Conservation (phyloP, 2,797 vertebrate species). For the Nasua narica region DNA sequence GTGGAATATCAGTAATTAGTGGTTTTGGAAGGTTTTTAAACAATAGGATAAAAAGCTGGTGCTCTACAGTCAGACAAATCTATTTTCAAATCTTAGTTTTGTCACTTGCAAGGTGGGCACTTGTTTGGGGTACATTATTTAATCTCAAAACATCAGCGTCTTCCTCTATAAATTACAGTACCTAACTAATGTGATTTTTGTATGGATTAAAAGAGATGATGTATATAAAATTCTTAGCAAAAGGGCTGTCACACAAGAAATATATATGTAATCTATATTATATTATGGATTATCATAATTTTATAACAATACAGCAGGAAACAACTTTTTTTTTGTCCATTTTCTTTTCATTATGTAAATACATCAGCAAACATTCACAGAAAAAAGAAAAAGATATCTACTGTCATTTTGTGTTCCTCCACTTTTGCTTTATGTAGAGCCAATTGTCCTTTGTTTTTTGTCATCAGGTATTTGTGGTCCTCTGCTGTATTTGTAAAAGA, state of each 20-base stretch:
- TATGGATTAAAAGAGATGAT: background rate
- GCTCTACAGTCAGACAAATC: background rate
- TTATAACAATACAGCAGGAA: background rate
- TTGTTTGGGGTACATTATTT: background rate
- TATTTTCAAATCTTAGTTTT: background rate
- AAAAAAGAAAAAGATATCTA: background rate
- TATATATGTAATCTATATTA: background rate
- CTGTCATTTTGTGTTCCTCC: background rate
- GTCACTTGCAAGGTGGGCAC: background rate
- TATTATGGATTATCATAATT: background rate
- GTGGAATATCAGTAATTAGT: background rate
- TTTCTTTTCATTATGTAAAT: background rate
- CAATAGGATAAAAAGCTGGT: background rate
- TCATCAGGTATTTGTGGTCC: background rate
- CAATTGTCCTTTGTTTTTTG: background rate
- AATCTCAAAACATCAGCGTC: background rate
- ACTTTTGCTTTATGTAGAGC: background rate
- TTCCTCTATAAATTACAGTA: background rate
- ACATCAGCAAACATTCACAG: background rate
- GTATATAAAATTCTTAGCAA: background rate
- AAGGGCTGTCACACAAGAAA: background rate
- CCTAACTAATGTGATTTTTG: background rate
- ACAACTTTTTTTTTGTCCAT: background rate
- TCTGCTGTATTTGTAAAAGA: background rate
- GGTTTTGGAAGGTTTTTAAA: background rate